Base-by-base conservation (phyloP, 2,888 invertebrate species). In the Caenorhabditis zanzibari region DNA sequence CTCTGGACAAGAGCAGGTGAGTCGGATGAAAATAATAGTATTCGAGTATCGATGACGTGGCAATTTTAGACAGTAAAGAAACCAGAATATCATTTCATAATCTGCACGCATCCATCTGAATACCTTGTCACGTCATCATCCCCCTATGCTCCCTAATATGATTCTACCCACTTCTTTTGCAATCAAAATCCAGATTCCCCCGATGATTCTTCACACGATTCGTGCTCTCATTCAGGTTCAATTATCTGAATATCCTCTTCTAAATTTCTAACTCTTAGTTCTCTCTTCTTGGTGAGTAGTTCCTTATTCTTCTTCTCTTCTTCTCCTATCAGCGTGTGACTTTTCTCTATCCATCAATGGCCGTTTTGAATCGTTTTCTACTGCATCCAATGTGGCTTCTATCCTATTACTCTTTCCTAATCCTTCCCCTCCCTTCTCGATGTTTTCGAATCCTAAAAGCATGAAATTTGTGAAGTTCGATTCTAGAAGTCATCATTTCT, bases 1-100 rank as follows among this genome's bases (percentile, higher is more conserved):
- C 26, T 80, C 32, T 83, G 83, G 83, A 79, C 79, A 7, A 56
- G 83, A 75, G 63, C 83, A 41, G 83, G 83, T 83, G 58, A 71
- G 19, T 26, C 28, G 35, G 32, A 14, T 14, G 16, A 41, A 16
- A 28, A 28, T 58, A 22, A 44, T 6, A 58, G 22, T 19, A 52
- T 2, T 26, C 10, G 12, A 44, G 12, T 26, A 4, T 14, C 4
- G 56, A 69, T 28, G 69, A 54, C 24, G 56, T 38, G 69, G 56
- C 49, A 52, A 35, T 59, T 32, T 59, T 59, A 32, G 32, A 59
- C 26, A 35, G 59, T 59, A 38, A 59, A 59, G 35, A 32, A 38
- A 59, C 10, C 32, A 28, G n/a, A 14, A 32, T 28, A 16, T 41
- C 41, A 19, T 41, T 63, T 41, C 38, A 35, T 24, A 41, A 38